These are phyloP conservation scores for Frieseomelitta varia DNA, from an alignment of 1,140 invertebrate species.

Conservation along the genomic window DNA sequence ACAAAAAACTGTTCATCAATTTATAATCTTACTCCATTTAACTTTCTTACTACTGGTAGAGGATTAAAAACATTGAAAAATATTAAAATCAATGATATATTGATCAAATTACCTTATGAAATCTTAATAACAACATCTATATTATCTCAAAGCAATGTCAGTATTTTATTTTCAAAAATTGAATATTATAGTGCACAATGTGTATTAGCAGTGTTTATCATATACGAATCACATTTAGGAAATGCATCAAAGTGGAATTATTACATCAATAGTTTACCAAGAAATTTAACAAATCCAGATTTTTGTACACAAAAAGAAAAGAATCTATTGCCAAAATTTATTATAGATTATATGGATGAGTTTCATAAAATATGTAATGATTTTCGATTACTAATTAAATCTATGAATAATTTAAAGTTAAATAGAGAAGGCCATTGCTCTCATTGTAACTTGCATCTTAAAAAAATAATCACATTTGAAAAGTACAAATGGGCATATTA, in stretches of 20 bases:
- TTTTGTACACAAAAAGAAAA: slow-evolving; percentile 79
- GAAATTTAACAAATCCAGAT: slow-evolving; percentile 82
- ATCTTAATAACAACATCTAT: slow-evolving; percentile 84
- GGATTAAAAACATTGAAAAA: slow-evolving; percentile 84
- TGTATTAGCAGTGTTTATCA: slow-evolving; percentile 85
- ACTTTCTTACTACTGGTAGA: slow-evolving; percentile 83
- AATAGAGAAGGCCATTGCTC: slow-evolving; percentile 54
- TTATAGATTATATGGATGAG: slow-evolving; percentile 56
- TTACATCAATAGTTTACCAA: slow-evolving; percentile 85
- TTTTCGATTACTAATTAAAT: slow-evolving; percentile 65
- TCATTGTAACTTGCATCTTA: slow-evolving; percentile 78
- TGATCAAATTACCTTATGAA: slow-evolving; percentile 84
- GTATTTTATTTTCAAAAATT: slow-evolving; percentile 78
- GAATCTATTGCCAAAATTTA: slow-evolving; percentile 66
- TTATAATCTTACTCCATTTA: slow-evolving; percentile 77
- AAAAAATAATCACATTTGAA: slow-evolving; percentile 77
- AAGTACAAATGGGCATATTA: slow-evolving; percentile 85
- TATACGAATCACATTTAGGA: slow-evolving; percentile 81
- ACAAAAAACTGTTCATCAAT: slow-evolving; percentile 76
- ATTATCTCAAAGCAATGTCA: slow-evolving; percentile 77
- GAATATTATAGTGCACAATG: slow-evolving; percentile 81
- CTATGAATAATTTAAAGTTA: slow-evolving; percentile 76
- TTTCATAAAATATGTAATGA: slow-evolving; percentile 59
- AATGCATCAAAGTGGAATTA: slow-evolving; percentile 77
- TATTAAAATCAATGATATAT: slow-evolving; percentile 81